Percentiles rank a stretch among this genome's conserved stretches.
Evolutionary conservation across 1,140 invertebrate genomes (phyloP).

Genomic region (Acyrthosiphon pisum): DNA sequence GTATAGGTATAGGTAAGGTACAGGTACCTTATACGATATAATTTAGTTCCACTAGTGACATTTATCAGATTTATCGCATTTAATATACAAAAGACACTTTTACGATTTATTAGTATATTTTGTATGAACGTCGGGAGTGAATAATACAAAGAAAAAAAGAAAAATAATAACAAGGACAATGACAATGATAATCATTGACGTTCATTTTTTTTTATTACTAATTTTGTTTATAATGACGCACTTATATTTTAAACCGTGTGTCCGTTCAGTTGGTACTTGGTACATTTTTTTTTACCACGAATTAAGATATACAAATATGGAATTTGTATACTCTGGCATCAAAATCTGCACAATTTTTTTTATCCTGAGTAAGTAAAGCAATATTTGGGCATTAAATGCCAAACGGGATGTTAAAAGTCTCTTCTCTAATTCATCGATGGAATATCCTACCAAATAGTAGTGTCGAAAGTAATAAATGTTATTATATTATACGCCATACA

Average conservation of each 20-base stretch:
- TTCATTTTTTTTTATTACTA: background rate
- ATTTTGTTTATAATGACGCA: background rate
- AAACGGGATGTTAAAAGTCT: too few relatives aligned
- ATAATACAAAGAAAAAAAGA: background rate
- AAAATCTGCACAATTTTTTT: too few relatives aligned
- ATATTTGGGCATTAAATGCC: too few relatives aligned
- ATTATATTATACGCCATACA: too few relatives aligned
- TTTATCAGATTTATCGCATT: constrained; percentile 31
- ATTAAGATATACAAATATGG: background rate
- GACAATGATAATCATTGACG: background rate
- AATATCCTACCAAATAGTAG: too few relatives aligned
- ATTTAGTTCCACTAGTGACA: background rate
- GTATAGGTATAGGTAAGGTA: too few relatives aligned
- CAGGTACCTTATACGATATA: background rate
- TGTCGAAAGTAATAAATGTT: too few relatives aligned
- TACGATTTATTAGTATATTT: constrained; percentile 23
- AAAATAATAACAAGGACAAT: background rate
- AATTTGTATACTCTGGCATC: background rate
- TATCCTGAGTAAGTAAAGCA: too few relatives aligned
- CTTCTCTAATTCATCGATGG: too few relatives aligned
- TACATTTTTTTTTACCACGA: background rate
- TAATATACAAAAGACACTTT: background rate
- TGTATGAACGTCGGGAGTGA: background rate
- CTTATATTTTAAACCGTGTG: background rate
- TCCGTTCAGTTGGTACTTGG: background rate